Evolutionary conservation across 2,113 vertebrate genomes (phyloP), one percentile per base, ranked within the genome.

Genomic region (Pitta sordida): DNA sequence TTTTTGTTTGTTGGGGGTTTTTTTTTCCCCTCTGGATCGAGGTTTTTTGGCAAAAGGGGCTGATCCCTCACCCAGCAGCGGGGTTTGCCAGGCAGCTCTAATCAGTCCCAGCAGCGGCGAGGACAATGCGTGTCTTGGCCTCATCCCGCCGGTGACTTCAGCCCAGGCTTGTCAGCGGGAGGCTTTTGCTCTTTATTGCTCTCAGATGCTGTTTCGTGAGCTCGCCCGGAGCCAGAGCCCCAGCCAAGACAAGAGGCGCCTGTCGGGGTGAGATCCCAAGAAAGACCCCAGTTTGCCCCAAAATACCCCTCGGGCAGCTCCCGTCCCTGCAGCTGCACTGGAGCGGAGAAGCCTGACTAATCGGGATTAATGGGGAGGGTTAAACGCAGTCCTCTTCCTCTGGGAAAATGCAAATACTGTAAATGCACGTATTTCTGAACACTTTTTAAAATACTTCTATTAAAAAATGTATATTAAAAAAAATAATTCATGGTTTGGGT

Each of bases 71-170:
- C 94, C 94, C 95, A 96, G 92, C 83, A 6, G 11, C 7, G 49
- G 36, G 74, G 29, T 59, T 83, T 76, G 90, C 94, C 94, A 92
- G 93, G 95, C 85, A 3, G 85, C 85, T 70, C 92, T 96, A 94
- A 96, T 94, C 88, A 94, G 88, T 93, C 96, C 96, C 95, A 94
- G 96, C 88, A 88, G 79, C 82, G 32, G 79, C 19, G 52, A 94
- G 93, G 96, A 95, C 93, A 95, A 93, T 86, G 87, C 83, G 86
- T 95, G 76, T 92, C 94, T 96, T 94, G 95, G 92, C 96, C 41
- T 27, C 83, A 52, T 51, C 95, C 92, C 56, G 92, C 41, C 39
- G 44, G 83, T 94, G 96, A 95, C 94, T 96, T 95, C 95, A 96
- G 91, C 94, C 91, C 49, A 15, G 80, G 43, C 59, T 83, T 86